Percentiles rank a stretch among this genome's conserved stretches.
Conservation (phyloP, 2,797 vertebrate species). For the Enteromius afrohamiltoni region DNA sequence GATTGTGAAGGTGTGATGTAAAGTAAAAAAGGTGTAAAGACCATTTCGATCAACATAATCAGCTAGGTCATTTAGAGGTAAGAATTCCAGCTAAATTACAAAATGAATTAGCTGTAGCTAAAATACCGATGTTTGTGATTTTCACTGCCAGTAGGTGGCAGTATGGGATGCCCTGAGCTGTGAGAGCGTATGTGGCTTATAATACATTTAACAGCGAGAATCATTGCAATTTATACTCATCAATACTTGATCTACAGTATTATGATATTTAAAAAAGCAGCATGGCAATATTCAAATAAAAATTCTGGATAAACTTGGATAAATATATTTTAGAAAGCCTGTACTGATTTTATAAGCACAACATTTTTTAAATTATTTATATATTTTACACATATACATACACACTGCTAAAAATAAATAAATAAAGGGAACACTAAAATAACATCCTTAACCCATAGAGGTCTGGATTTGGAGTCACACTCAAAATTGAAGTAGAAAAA, state of each 20-base stretch:
- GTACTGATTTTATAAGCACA: too few species aligned
- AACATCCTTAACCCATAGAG: too few species aligned
- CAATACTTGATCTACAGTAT: too few species aligned
- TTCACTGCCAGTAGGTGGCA: slow-evolving; percentile 1
- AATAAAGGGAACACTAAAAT: too few species aligned
- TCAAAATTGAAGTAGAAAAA: too few species aligned
- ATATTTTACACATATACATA: too few species aligned
- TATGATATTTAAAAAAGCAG: background rate
- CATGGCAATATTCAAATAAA: background rate
- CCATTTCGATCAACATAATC: slow-evolving; percentile 1
- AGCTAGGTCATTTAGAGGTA: background rate
- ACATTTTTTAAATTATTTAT: too few species aligned
- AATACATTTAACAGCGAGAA: background rate
- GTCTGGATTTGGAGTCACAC: too few species aligned
- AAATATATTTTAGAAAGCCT: background rate
- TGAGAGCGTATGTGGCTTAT: background rate
- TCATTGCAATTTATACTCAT: background rate
- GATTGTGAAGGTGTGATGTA: slow-evolving; percentile 13
- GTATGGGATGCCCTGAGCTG: background rate
- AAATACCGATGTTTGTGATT: background rate
- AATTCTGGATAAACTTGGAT: background rate
- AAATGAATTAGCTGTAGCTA: background rate
- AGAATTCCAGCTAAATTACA: slow-evolving; percentile 8
- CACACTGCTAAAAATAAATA: too few species aligned
- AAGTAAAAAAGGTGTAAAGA: background rate